These are phyloP conservation scores for Melanophora roralis DNA, from an alignment of 2,888 invertebrate genomes.

Conservation along the genomic window DNA sequence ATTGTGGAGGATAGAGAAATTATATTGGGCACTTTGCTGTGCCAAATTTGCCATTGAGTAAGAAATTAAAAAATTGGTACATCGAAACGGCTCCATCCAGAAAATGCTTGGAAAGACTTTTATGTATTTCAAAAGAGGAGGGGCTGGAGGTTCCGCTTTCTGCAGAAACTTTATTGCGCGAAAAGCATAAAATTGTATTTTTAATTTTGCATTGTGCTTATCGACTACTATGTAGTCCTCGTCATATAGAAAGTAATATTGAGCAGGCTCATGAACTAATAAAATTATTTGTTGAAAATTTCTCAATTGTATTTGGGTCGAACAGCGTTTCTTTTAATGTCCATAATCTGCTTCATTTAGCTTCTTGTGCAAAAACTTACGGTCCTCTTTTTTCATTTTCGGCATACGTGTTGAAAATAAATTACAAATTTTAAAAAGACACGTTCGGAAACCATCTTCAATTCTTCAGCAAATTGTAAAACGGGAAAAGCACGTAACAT, in stretches of 20 bases:
- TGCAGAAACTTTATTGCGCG: constrained; percentile 9
- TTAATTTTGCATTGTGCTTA: too few relatives aligned
- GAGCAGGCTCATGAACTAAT: neutral
- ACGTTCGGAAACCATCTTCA: constrained; percentile 30
- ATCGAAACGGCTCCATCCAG: constrained; percentile 28
- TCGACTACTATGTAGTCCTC: too few relatives aligned
- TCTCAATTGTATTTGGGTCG: constrained; percentile 25
- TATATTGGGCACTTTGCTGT: neutral
- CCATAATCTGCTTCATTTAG: constrained; percentile 26
- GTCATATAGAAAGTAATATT: too few relatives aligned
- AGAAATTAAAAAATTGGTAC: constrained; percentile 27
- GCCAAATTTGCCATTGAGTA: neutral
- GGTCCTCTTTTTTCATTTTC: constrained; percentile 20
- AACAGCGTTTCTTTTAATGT: constrained; percentile 41
- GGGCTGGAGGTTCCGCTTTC: constrained; percentile 31
- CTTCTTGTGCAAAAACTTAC: constrained; percentile 15
- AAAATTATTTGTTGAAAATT: constrained; percentile 31
- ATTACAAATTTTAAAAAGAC: constrained; percentile 13
- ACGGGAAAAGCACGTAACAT: constrained; percentile 13
- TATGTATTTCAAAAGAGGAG: constrained; percentile 25
- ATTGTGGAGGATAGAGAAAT: too few relatives aligned
- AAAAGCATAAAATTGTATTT: neutral
- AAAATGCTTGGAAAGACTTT: constrained; percentile 22
- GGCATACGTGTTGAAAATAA: constrained; percentile 20
- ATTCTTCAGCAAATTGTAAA: constrained; percentile 36